Base-by-base conservation (phyloP, 1,140 invertebrate genomes). In the Sycophaga agraensis region DNA sequence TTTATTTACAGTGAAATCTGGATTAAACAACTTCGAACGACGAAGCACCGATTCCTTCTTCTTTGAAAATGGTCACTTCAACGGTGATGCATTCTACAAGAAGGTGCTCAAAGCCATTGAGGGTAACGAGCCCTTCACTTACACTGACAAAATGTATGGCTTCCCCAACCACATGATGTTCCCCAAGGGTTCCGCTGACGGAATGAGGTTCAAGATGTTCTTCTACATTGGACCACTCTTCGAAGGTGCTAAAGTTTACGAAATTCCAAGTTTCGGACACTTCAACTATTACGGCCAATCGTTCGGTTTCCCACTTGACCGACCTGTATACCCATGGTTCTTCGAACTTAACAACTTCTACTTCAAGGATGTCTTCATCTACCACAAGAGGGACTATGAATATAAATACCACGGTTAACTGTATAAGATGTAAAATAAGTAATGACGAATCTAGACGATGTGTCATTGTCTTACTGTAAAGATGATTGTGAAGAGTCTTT, bases 281-380 rank as follows among this genome's bases (percentile, higher is more conserved):
- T 71, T 70, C 55, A 37, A 56, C 6, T 66, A 71, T 22, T 65
- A 72, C 69, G 71, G 77, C 53, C 75, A 83, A 53, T 80, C 85
- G 42, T 84, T 88, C 68, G 87, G 87, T 16, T 90, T 84, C 80
- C 88, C 88, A 37, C 85, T 90, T 66, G 88, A 90, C 71, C 82
- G 87, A 53, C 83, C 83, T 24, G 80, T 86, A 57, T 71, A 82
- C 55, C 82, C 82, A 45, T 73, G 76, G 63, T 82, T 80, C 73
- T 86, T 85, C 76, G 72, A 82, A 59, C 82, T 86, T 42, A 82
- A 84, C 4, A 90, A 90, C 75, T 85, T 87, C 73, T 86, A 82
- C 78, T 85, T 86, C 71, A 77, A 86, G 62, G 87, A 88, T 62
- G 81, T 89, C 31, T 74, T 74, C 60, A 84, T 89, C 65, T 87